Base-by-base conservation (phyloP, 2,113 vertebrate genomes). In the Ifrita kowaldi region DNA sequence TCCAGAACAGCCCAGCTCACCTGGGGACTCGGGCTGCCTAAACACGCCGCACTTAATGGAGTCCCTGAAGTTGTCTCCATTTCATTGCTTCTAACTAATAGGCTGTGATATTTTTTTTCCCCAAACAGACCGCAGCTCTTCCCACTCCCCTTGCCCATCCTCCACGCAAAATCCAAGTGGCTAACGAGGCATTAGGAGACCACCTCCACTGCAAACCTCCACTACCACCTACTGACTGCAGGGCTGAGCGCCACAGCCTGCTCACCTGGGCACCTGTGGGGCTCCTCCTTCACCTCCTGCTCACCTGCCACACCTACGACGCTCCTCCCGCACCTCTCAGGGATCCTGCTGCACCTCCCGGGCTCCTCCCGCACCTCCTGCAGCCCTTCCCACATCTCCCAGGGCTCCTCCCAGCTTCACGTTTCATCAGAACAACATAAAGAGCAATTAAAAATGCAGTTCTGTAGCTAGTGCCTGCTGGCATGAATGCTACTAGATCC, bases 31-130 rank as follows among this genome's bases (percentile, higher is more conserved):
- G 37, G 98, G 97, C 98, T 98, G 98, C 98, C 98, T 99, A 99
- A 99, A 98, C 98, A 98, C 97, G 81, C 95, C 85, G 96, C 98
- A 98, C 98, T 98, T 99, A 99, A 99, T 99, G 98, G 98, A 99
- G 98, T 99, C 99, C 99, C 99, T 97, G 94, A 99, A 98, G 99
- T 98, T 99, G 98, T 97, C 98, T 99, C 98, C 97, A 97, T 99
- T 99, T 99, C 98, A 98, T 98, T 98, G 98, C 98, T 98, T 97
- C 98, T 97, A 98, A 98, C 98, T 99, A 99, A 99, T 98, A 98
- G 99, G 98, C 98, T 99, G 98, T 98, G 98, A 98, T 99, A 97
- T 98, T 98, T 98, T 79, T 89, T 88, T 65, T 56, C 76, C 94
- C 98, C 98, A 98, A 99, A 99, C 97, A 98, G 98, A 98, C 98